Base-by-base conservation (phyloP, 2,888 invertebrate species). In the Stomorhina lunata region DNA sequence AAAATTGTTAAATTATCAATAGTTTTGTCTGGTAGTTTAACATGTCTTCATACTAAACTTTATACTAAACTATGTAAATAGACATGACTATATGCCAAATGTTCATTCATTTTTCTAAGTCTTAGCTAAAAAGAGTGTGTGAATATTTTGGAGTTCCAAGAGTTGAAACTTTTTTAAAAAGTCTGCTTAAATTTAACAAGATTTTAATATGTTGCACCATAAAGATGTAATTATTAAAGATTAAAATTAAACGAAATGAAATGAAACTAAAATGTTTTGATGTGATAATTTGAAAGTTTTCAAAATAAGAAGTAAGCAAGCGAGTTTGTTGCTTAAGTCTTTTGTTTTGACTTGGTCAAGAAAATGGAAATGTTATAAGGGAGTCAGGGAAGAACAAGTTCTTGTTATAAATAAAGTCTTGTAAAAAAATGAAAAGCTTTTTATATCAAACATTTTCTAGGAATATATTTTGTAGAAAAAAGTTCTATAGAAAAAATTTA, bases 221-320 rank as follows among this genome's bases (percentile, higher is more conserved):
- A 80, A 80, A 73, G 50, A 66, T 37, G 75, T 61, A 59, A 79
- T 59, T 72, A 65, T 48, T 66, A 79, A 79, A 66, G 37, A 48
- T 66, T 40, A 57, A 25, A 55, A 65, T 55, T 34, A 66, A 57
- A n/a, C n/a, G 17, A 66, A 65, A 55, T 45, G 32, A 25, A 61
- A n/a, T n/a, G n/a, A 25, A 40, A 2, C 3, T 25, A 63, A 75
- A 75, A 57, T 65, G 12, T 32, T 34, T 4, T 45, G 37, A 57
- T 34, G 20, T 45, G 66, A 57, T 48, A 37, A 53, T 59, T 48
- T 32, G 43, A 57, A 61, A 61, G 5, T 5, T 17, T 40, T 20
- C 25, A 55, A 69, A 57, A 34, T n/a, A 34, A 10, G 7, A 34
- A 4, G 27, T 32, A 48, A 57, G 7, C n/a, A 34, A 37, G 10